phyloP scores from a whole-genome alignment of 1,140 invertebrate genomes.

The Pissodes strobi region DNA sequence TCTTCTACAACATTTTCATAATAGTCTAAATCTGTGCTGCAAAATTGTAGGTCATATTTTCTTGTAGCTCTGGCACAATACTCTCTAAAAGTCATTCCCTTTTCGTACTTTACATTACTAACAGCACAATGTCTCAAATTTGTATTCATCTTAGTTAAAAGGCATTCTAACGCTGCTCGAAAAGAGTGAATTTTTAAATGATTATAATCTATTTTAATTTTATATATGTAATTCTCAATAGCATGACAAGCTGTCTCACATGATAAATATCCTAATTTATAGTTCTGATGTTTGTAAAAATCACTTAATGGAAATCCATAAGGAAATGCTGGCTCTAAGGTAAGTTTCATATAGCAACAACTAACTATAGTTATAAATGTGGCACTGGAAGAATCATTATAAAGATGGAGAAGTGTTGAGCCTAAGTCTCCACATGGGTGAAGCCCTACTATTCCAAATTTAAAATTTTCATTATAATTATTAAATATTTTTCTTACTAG shows the following conservation, averaged over 20 bases:
- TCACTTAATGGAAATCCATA: constrained; percentile 75
- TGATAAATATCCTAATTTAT: constrained; percentile 71
- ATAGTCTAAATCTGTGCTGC: constrained; percentile 50
- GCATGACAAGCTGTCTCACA: constrained; percentile 87
- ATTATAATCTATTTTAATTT: constrained; percentile 66
- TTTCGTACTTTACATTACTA: constrained; percentile 74
- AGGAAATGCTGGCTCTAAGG: constrained; percentile 51
- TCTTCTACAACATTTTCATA: constrained; percentile 54
- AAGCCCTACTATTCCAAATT: constrained; percentile 76
- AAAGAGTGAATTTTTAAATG: constrained; percentile 82
- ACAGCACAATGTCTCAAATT: constrained; percentile 67
- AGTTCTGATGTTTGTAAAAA: constrained; percentile 57
- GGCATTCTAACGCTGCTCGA: constrained; percentile 76
- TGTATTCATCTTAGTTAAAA: constrained; percentile 66
- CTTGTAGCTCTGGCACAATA: constrained; percentile 66
- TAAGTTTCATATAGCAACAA: constrained; percentile 88
- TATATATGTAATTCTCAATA: constrained; percentile 75
- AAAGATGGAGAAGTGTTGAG: constrained; percentile 73
- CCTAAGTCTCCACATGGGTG: constrained; percentile 88
- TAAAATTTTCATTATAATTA: constrained; percentile 43
- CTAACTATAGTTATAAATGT: constrained; percentile 81
- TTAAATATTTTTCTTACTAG: constrained; percentile 38
- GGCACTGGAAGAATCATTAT: constrained; percentile 64
- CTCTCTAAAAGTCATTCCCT: constrained; percentile 71
- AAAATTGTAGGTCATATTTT: constrained; percentile 59